These are phyloP conservation scores for Lasioglossum zephyrum DNA, from an alignment of 2,888 invertebrate genomes.

Conservation along the genomic window DNA sequence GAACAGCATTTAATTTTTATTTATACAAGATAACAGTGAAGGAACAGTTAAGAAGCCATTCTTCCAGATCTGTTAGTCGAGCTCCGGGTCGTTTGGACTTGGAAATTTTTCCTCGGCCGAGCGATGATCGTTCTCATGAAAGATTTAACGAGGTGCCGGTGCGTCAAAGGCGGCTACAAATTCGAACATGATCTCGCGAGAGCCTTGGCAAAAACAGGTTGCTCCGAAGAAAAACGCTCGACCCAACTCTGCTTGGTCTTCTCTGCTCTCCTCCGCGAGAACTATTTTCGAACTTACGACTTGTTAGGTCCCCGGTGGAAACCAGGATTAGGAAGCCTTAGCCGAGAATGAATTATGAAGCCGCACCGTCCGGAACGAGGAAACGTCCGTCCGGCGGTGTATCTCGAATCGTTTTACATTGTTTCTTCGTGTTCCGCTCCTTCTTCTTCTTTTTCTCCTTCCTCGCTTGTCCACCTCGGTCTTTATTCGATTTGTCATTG, in stretches of 20 bases:
- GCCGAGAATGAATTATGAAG: constrained; percentile 70
- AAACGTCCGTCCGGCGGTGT: constrained; percentile 52
- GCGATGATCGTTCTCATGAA: constrained; percentile 32
- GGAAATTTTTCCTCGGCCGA: constrained; percentile 12
- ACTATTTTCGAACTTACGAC: constrained; percentile 65
- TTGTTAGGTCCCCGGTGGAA: constrained; percentile 47
- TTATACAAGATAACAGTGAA: no score
- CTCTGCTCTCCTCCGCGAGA: constrained; percentile 22
- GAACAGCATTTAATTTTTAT: no score
- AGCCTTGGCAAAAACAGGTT: constrained; percentile 8
- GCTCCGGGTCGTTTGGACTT: constrained; percentile 20
- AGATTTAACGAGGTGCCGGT: constrained; percentile 32
- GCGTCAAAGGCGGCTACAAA: constrained; percentile 32
- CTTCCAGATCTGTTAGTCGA: not conserved
- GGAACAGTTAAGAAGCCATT: no score
- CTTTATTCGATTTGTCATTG: constrained; percentile 42
- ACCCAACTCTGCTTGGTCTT: not conserved
- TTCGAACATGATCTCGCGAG: not conserved
- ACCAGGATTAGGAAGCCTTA: constrained; percentile 69
- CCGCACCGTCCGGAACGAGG: constrained; percentile 59
- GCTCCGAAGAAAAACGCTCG: not conserved
- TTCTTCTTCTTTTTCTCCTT: not conserved
- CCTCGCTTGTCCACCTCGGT: not conserved
- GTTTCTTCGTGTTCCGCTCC: constrained; percentile 18
- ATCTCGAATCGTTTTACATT: constrained; percentile 35